These are phyloP conservation scores for Argynnis bischoffii DNA, from an alignment of 2,888 invertebrate species.

Conservation along the genomic window DNA sequence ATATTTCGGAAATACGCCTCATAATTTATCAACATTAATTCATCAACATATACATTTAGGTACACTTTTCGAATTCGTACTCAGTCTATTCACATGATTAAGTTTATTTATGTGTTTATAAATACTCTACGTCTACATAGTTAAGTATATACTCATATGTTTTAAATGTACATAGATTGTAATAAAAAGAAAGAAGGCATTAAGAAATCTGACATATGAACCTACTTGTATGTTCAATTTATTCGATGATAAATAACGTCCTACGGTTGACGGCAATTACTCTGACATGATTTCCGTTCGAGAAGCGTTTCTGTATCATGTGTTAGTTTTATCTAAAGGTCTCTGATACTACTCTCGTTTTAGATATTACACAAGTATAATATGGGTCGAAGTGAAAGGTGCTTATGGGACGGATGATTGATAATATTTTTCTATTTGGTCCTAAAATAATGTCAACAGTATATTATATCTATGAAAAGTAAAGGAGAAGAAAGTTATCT, in stretches of 20 bases:
- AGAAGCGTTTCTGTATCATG: constrained; percentile 22
- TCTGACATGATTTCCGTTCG: constrained; percentile 30
- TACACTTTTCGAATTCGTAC: too few species aligned
- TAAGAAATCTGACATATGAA: constrained; percentile 13
- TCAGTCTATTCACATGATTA: too few species aligned
- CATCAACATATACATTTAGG: too few species aligned
- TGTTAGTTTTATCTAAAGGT: constrained; percentile 52
- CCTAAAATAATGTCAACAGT: too few species aligned
- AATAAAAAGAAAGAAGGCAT: constrained; percentile 12
- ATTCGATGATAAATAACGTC: not conserved
- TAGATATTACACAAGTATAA: constrained; percentile 54
- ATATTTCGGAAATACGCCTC: too few species aligned
- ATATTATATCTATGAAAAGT: too few species aligned
- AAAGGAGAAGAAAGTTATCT: too few species aligned
- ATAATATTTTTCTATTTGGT: constrained; percentile 18
- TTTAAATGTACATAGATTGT: constrained; percentile 1
- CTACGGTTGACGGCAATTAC: constrained; percentile 6
- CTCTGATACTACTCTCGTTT: constrained; percentile 45
- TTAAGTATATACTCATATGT: too few species aligned
- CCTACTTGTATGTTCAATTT: not conserved
- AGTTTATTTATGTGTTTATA: not conserved
- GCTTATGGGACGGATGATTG: constrained; percentile 13
- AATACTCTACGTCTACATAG: not conserved
- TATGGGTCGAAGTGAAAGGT: constrained; percentile 55
- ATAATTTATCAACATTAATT: too few species aligned